Evolutionary conservation across 2,113 vertebrate species (phyloP).

Genomic region (rabbit (Oryctolagus cuniculus)): DNA sequence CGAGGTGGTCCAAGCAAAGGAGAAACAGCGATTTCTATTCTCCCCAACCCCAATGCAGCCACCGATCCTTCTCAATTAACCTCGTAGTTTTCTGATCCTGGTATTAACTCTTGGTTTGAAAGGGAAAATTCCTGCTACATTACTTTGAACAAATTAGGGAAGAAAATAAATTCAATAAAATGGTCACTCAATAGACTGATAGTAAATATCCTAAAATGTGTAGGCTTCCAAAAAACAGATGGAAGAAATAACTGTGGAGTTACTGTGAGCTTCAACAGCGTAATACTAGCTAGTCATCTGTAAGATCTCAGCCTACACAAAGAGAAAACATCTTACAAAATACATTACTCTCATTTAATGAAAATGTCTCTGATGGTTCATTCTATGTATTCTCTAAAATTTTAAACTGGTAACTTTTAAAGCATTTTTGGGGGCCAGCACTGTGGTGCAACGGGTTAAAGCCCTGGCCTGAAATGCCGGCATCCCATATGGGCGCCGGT

Average conservation of each 20-base stretch:
- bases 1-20: constrained; percentile 3
- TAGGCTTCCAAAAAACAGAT: constrained; percentile 1
- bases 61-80: neutral
- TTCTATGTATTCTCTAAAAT: constrained; percentile 20
- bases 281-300: neutral
- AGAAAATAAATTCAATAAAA: constrained; percentile 28
- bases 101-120: constrained; percentile 15
- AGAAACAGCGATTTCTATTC: constrained; percentile 36
- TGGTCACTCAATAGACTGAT: neutral
- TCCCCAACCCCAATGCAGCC: neutral
- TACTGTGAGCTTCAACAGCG: neutral
- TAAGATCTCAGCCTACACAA: constrained; percentile 7
- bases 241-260: constrained; percentile 3
- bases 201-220: neutral
- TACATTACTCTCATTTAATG: constrained; percentile 20
- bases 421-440: neutral
- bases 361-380: neutral
- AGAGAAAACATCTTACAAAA: constrained; percentile 41
- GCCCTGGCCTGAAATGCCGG: no score
- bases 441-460: no score
- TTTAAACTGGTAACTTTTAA: constrained; percentile 56
- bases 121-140: neutral
- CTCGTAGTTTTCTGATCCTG: neutral
- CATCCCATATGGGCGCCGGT: no score
- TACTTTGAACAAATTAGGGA: constrained; percentile 30